A percentile compares a stretch with the other conserved stretches of the same genome.
Evolutionary conservation across 2,888 invertebrate species (phyloP).

Genomic region (Scrobipalpa atriplicella): DNA sequence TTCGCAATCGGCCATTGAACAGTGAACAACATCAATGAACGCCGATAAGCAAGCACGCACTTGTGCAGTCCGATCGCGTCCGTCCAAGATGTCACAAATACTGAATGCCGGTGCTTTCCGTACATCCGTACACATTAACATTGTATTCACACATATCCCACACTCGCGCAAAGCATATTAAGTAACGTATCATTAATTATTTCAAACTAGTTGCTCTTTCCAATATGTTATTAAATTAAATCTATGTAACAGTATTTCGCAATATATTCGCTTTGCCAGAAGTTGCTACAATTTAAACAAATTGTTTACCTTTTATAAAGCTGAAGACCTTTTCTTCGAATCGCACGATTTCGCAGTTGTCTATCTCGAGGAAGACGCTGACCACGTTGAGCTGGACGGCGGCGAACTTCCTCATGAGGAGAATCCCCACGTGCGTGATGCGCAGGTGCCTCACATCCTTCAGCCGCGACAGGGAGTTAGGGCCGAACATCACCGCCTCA

Average conservation of each 20-base stretch:
- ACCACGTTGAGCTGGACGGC: slow-evolving; percentile 84
- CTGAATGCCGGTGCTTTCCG: slow-evolving; percentile 27
- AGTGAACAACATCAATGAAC: slow-evolving; percentile 1
- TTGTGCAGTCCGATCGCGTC: slow-evolving; percentile 25
- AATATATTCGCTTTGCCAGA: not conserved
- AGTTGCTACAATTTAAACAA: not conserved
- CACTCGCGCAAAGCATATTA: slow-evolving; percentile 24
- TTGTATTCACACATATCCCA: slow-evolving; percentile 23
- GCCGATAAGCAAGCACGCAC: not conserved
- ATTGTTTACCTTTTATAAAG: slow-evolving; percentile 78
- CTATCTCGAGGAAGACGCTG: slow-evolving; percentile 83
- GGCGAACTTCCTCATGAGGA: slow-evolving; percentile 82
- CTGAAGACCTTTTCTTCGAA: slow-evolving; percentile 85
- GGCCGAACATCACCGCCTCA: slow-evolving; percentile 77
- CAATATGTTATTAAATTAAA: too few relatives aligned
- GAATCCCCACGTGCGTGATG: slow-evolving; percentile 75
- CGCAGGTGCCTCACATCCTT: slow-evolving; percentile 80
- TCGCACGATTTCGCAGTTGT: slow-evolving; percentile 81
- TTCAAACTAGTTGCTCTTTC: too few relatives aligned
- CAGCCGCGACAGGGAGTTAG: slow-evolving; percentile 81
- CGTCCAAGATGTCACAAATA: slow-evolving; percentile 33
- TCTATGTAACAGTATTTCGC: not conserved
- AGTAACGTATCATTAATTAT: not conserved
- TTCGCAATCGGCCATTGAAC: slow-evolving; percentile 2
- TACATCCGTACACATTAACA: slow-evolving; percentile 27